Base-by-base conservation (phyloP, 2,888 invertebrate species). In the Tinea trinotella region DNA sequence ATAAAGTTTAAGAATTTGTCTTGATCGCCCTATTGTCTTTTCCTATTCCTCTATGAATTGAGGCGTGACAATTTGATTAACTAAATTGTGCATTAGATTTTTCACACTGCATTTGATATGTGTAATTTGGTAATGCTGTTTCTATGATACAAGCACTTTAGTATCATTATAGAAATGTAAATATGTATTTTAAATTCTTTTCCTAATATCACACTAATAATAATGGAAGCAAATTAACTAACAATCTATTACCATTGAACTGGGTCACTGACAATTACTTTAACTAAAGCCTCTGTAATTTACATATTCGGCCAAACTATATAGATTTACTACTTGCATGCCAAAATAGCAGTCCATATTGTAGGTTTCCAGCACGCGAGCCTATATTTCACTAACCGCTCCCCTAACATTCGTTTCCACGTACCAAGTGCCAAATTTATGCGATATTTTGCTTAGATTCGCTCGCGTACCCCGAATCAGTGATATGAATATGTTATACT, bases 331-430 rank as follows among this genome's bases (percentile, higher is more conserved):
- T 13, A 40, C 40, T 40, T 40, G 40, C 40, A 40, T 40, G 40
- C 3, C 3, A 15, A 40, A 40, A 12, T 40, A 15, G 40, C 13
- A 40, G 40, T 40, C 15, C 40, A 40, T 40, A 40, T 40, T 40
- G 40, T 40, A 40, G 9, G 30, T 30, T 30, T 30, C 40, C 40
- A 12, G 13, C 79, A 80, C 77, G 81, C 78, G 62, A 81, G 64
- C 69, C 68, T 64, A 76, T 77, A 78, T 74, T 76, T 76, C 70
- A 72, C 68, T 59, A 60, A 59, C 60, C 63, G 48, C 64, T 63
- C 64, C 40, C 66, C 64, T 64, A 65, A 65, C 57, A 36, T 69
- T 67, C 66, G 68, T 70, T 64, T 48, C n/a, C 48, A 48, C 48
- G 48, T 20, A 48, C 48, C 10, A 20, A 48, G 40, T 20, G 48